Evolutionary conservation across 2,113 vertebrate species (phyloP), one percentile per base, ranked within the genome.

Genomic region (Corydoras maculifer): DNA sequence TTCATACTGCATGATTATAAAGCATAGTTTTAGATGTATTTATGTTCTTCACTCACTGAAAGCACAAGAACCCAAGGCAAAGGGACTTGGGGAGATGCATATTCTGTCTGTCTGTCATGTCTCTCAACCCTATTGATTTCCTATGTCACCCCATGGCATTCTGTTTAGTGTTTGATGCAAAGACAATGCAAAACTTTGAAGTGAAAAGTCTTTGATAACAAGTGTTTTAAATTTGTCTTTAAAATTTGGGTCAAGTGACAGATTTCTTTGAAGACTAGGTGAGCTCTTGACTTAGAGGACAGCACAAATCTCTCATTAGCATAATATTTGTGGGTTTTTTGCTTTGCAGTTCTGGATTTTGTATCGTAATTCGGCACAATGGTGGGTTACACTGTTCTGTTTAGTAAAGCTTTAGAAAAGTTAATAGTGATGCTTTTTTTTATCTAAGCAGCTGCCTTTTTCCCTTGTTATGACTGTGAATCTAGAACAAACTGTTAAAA

Each of bases 151-250:
- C 72, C 72, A 63, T 63, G 55, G 79, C 82, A 68, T 74, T 77
- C 70, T 62, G 62, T 68, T 71, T 78, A 78, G 65, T 49, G 77
- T 87, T 86, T 87, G 84, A 88, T 87, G 79, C 76, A 79, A 74
- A 12, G 72, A 83, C 79, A 80, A 84, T 78, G 32, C 77, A 71
- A 63, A 65, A 67, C 70, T 80, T 53, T 53, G 73, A 84, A 78
- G 80, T 67, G 82, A 81, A 82, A 62, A 74, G 60, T 31, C 82
- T 88, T 88, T 90, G 85, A 89, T 86, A 79, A 84, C 80, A 80
- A 82, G 75, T 73, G 79, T 25, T 57, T 53, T 54, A 30, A 9
- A 32, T 65, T 55, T 75, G 81, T 80, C 77, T 83, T 1, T 80
- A 77, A 73, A 66, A 68, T 77, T 82, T 62, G 69, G 70, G 70